Evolutionary conservation across 1,140 invertebrate species (phyloP).

Genomic region (Adoxophyes honmai): DNA sequence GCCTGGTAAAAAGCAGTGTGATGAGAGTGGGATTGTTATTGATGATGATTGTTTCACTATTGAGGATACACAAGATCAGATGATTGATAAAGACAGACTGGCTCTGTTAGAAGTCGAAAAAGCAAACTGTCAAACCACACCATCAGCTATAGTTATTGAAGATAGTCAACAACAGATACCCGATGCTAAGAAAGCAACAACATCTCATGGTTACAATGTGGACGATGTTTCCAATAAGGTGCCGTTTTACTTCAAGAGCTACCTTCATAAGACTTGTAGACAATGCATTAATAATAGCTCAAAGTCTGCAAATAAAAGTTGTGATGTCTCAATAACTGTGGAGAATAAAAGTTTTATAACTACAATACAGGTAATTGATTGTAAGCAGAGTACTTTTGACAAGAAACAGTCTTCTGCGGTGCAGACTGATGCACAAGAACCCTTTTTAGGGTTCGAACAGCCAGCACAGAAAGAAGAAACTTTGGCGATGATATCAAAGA

Average conservation of each 20-base stretch:
- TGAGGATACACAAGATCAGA: slow-evolving; percentile 37
- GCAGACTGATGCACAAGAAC: slow-evolving; percentile 38
- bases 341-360: slow-evolving; percentile 39
- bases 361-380: slow-evolving; percentile 33
- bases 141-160: slow-evolving; percentile 1
- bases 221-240: slow-evolving; percentile 38
- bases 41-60: slow-evolving; percentile 51
- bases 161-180: background rate
- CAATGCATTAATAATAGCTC: background rate
- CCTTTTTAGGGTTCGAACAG: background rate
- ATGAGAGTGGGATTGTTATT: slow-evolving; percentile 51
- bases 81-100: slow-evolving; percentile 52
- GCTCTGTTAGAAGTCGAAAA: slow-evolving; percentile 47
- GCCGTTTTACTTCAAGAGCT: slow-evolving; percentile 49
- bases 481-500: background rate
- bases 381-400: slow-evolving; percentile 18
- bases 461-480: background rate
- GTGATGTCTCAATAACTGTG: slow-evolving; percentile 39
- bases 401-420: slow-evolving; percentile 35
- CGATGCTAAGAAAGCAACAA: background rate
- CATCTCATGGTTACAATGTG: background rate
- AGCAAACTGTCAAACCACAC: slow-evolving; percentile 12
- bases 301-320: slow-evolving; percentile 8
- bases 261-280: slow-evolving; percentile 34
- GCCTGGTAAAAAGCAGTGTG: slow-evolving; percentile 30